phyloP scores from a whole-genome alignment of 2,797 vertebrate species.

The Emys orbicularis region DNA sequence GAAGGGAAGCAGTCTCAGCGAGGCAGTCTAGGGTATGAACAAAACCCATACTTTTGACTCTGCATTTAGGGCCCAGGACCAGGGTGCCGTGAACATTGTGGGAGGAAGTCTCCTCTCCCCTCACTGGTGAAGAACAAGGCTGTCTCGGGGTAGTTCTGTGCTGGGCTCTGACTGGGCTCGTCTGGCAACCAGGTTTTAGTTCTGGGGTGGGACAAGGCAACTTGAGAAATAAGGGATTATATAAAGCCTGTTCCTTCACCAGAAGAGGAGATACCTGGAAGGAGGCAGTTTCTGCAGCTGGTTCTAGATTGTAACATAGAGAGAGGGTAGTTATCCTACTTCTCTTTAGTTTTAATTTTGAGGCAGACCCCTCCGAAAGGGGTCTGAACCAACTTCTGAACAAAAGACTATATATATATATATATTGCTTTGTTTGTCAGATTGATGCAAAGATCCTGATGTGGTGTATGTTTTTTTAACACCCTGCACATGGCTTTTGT shows the following conservation, averaged over 20 bases:
- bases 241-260: not conserved
- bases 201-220: not conserved
- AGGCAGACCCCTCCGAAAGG: not conserved
- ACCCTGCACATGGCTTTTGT: not conserved
- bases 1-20: not conserved
- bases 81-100: not conserved
- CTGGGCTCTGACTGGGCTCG: not conserved
- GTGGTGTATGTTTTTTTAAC: not conserved
- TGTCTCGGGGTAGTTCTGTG: not conserved
- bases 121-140: not conserved
- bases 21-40: not conserved
- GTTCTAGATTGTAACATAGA: not conserved
- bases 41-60: not conserved
- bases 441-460: not conserved
- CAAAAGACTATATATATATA: not conserved
- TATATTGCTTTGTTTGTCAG: not conserved
- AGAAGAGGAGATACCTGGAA: not conserved
- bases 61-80: not conserved
- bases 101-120: not conserved
- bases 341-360: not conserved
- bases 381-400: not conserved
- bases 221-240: not conserved
- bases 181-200: not conserved
- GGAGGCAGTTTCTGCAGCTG: not conserved
- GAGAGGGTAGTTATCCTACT: not conserved